phyloP scores from a whole-genome alignment of 2,888 invertebrate genomes.

The Pseudococcus longispinus region DNA sequence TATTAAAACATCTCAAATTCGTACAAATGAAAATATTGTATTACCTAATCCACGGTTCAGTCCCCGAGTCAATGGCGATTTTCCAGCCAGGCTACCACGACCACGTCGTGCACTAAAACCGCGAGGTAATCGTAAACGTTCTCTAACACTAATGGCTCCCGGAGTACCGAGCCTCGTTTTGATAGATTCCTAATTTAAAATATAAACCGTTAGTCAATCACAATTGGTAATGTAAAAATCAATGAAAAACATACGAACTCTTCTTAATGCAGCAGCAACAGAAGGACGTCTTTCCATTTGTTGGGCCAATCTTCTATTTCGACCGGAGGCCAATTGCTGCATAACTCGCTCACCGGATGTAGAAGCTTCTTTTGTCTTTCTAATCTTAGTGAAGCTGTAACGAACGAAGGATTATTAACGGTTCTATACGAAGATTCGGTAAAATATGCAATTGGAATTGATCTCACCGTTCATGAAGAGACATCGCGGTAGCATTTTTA shows the following conservation, averaged over 20 bases:
- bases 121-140: conserved; percentile 49
- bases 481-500: conserved; percentile 52
- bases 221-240: background rate
- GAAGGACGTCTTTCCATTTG: conserved; percentile 54
- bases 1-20: background rate
- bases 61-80: conserved; percentile 48
- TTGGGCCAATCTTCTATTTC: conserved; percentile 46
- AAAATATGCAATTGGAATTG: background rate
- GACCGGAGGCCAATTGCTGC: conserved; percentile 52
- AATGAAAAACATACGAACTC: background rate
- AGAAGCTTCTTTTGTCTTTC: conserved; percentile 45
- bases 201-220: background rate
- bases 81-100: conserved; percentile 38
- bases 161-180: conserved; percentile 48
- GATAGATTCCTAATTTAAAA: conserved; percentile 44
- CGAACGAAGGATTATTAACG: background rate
- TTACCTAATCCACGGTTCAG: conserved; percentile 35
- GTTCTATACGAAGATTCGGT: background rate
- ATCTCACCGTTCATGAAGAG: conserved; percentile 52
- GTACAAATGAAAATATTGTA: background rate
- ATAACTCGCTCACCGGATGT: conserved; percentile 43
- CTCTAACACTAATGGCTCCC: conserved; percentile 48
- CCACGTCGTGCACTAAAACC: conserved; percentile 49
- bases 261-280: conserved; percentile 43
- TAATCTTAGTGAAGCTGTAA: conserved; percentile 48